Evolutionary conservation across 2,888 invertebrate species (phyloP), one percentile per base, ranked within the genome.

Genomic region (Protula sp.): DNA sequence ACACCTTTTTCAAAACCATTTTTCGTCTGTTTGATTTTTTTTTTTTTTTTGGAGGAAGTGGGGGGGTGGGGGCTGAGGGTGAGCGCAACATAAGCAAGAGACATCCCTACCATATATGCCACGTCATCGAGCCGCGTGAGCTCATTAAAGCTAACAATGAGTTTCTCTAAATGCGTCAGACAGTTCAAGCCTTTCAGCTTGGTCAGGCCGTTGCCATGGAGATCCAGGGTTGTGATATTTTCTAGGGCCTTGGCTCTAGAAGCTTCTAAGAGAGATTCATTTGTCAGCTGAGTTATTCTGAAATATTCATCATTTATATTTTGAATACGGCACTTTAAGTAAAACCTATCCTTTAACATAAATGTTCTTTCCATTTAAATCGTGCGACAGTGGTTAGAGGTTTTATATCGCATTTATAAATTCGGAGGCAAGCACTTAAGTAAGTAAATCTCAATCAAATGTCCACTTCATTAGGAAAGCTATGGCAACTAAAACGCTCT

Each of bases 61-160:
- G n/a, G n/a, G n/a, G n/a, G n/a, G n/a, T n/a, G n/a, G n/a, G n/a
- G n/a, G n/a, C n/a, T n/a, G n/a, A n/a, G n/a, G n/a, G n/a, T n/a
- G n/a, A n/a, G n/a, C n/a, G n/a, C n/a, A n/a, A n/a, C n/a, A n/a
- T n/a, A n/a, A n/a, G n/a, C n/a, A n/a, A n/a, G n/a, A 38, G 38
- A 38, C 9, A 38, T 19, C 66, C 72, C 64, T 63, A 79, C 80
- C 75, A 77, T 67, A 55, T 73, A 68, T 30, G 73, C 67, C 5
- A 81, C 58, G 30, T 78, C 80, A 63, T 78, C 78, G 19, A 81
- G 70, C 48, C 67, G 67, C 4, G 74, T 70, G 29, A 81, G 70
- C 26, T 78, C 75, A 69, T 81, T 81, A 65, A 77, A 80, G 60
- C 77, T 75, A 65, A 78, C 71, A 22, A 73, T 70, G 14, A 81